These are phyloP conservation scores for Heptranchias perlo DNA, from an alignment of 2,113 vertebrate genomes.

Conservation along the genomic window DNA sequence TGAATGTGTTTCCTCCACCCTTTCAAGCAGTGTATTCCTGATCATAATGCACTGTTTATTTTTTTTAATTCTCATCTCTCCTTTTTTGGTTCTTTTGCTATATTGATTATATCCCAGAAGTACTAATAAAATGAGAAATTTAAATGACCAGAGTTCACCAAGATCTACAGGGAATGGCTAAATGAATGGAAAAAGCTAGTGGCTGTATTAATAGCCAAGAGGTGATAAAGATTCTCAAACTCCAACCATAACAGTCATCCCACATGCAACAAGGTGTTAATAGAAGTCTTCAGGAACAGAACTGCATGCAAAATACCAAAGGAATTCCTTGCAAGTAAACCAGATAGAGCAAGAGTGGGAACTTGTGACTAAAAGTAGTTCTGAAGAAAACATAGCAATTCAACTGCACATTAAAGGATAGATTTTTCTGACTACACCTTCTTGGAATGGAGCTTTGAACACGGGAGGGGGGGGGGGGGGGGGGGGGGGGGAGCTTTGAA, in stretches of 20 bases:
- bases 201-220: not conserved
- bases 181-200: not conserved
- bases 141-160: not conserved
- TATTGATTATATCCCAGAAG: not conserved
- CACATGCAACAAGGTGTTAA: not conserved
- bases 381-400: not conserved
- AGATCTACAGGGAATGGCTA: not conserved
- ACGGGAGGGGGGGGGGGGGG: no score
- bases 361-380: not conserved
- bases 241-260: not conserved
- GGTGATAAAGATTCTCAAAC: not conserved
- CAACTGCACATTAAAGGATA: not conserved
- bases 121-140: not conserved
- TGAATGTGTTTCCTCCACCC: no score
- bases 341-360: not conserved
- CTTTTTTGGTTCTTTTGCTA: not conserved
- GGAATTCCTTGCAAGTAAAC: not conserved
- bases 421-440: not conserved
- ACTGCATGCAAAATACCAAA: not conserved
- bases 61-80: not conserved
- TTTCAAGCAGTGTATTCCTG: no score
- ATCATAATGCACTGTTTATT: no score
- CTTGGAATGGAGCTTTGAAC: not conserved
- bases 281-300: not conserved
- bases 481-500: not conserved